phyloP scores from a whole-genome alignment of 2,113 vertebrate species.

The Butorides virescens region DNA sequence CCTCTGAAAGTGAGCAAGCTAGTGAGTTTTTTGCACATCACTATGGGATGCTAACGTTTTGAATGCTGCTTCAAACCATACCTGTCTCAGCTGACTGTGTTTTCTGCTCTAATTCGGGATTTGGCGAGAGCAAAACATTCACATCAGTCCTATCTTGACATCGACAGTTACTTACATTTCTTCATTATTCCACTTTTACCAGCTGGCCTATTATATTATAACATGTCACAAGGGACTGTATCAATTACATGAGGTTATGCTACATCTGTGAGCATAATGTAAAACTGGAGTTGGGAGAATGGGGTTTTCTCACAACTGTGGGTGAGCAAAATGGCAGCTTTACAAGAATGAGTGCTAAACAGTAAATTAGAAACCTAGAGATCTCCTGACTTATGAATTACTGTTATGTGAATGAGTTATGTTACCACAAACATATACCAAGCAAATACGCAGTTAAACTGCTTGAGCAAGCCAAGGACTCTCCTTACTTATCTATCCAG shows the following conservation, averaged over 20 bases:
- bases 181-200: slow-evolving; percentile 30
- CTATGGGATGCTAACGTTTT: background rate
- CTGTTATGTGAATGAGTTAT: background rate
- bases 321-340: background rate
- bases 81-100: background rate
- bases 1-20: background rate
- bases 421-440: background rate
- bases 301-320: background rate
- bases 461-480: background rate
- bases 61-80: background rate
- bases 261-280: background rate
- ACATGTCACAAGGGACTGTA: background rate
- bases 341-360: background rate
- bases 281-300: background rate
- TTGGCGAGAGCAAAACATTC: background rate
- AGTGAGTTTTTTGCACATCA: background rate
- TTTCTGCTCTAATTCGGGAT: background rate
- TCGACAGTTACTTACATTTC: slow-evolving; percentile 10
- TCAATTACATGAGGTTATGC: slow-evolving; percentile 25
- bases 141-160: background rate
- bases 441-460: background rate
- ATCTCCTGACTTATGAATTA: background rate
- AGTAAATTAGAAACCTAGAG: background rate
- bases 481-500: background rate
- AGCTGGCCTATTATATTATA: slow-evolving; percentile 20